These are phyloP conservation scores for Oreortyx pictus DNA, from an alignment of 2,797 vertebrate genomes.

Conservation along the genomic window DNA sequence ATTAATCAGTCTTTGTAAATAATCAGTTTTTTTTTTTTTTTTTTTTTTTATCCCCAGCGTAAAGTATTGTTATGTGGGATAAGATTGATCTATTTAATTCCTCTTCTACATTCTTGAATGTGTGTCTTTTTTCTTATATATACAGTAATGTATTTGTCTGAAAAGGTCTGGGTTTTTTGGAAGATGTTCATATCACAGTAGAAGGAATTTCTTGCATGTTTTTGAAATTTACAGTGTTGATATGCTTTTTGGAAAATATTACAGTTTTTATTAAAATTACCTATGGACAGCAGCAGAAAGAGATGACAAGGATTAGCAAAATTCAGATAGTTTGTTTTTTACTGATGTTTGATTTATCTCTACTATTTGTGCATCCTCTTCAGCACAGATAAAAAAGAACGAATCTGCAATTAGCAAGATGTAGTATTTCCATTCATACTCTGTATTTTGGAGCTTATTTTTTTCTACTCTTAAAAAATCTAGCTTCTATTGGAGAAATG, in stretches of 20 bases:
- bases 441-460: constrained; percentile 42
- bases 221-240: background rate
- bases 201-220: background rate
- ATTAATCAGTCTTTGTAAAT: constrained; percentile 6
- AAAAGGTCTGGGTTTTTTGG: background rate
- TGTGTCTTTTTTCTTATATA: background rate
- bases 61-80: background rate
- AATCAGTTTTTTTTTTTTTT: background rate
- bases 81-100: constrained; percentile 20
- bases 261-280: constrained; percentile 3
- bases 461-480: background rate
- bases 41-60: constrained; percentile 14
- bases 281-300: background rate
- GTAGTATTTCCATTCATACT: background rate
- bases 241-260: constrained; percentile 8
- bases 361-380: background rate
- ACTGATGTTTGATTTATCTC: background rate
- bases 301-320: background rate
- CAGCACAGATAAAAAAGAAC: constrained; percentile 8
- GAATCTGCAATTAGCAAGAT: constrained; percentile 4
- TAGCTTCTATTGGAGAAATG: constrained; percentile 28
- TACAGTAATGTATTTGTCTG: background rate
- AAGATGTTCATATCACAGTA: background rate
- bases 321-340: constrained; percentile 47
- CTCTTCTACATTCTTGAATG: background rate